These are phyloP conservation scores for Alca torda DNA, from an alignment of 2,797 vertebrate genomes.

Conservation along the genomic window DNA sequence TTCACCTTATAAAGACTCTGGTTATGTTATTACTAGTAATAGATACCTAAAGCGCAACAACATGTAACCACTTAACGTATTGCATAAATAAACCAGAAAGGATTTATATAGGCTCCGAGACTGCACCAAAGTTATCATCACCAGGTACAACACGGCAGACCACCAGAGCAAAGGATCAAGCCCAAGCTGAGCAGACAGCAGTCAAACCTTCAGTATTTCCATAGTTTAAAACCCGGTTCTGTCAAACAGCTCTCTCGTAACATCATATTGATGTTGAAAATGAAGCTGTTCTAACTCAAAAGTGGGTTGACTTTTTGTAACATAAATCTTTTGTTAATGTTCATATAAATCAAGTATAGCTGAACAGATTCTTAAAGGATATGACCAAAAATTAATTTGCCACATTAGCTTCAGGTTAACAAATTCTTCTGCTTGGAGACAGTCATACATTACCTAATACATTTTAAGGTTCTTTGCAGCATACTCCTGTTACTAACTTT, in stretches of 20 bases:
- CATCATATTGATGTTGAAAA: slow-evolving; percentile 22
- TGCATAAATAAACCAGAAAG: neutral
- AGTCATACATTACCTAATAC: slow-evolving; percentile 59
- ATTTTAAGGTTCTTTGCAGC: slow-evolving; percentile 38
- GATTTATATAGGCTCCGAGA: neutral
- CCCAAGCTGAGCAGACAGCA: neutral
- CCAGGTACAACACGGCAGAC: neutral
- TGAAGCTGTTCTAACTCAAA: slow-evolving; percentile 55
- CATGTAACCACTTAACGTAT: fast-evolving
- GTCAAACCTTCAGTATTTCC: neutral
- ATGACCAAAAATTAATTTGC: slow-evolving; percentile 70
- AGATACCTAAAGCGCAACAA: neutral
- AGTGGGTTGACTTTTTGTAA: slow-evolving; percentile 54
- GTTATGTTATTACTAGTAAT: neutral
- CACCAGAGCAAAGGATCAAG: neutral
- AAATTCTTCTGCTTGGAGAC: slow-evolving; percentile 63
- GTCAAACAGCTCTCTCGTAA: neutral
- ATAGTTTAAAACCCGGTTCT: neutral
- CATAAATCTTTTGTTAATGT: slow-evolving; percentile 69
- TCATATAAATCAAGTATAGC: slow-evolving; percentile 64
- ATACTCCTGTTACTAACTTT: neutral
- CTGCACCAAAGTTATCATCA: neutral
- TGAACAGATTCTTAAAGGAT: slow-evolving; percentile 63
- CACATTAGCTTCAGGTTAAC: slow-evolving; percentile 69
- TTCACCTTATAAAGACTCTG: neutral